Evolutionary conservation across 2,113 vertebrate genomes (phyloP).

Genomic region (Ochotona princeps): DNA sequence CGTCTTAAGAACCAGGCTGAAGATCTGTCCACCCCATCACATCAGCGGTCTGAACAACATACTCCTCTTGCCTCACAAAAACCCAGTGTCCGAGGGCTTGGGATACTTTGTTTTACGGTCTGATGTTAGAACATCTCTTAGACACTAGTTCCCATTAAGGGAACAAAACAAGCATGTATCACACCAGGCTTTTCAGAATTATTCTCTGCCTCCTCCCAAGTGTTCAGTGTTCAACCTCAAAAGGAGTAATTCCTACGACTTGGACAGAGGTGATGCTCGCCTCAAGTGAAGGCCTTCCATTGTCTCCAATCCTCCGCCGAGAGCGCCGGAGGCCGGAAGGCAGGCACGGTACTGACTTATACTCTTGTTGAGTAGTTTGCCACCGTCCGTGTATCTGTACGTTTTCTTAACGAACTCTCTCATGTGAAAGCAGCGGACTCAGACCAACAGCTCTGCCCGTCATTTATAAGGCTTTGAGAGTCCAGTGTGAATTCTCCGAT

Average conservation of each 20-base stretch:
- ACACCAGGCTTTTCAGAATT: background rate
- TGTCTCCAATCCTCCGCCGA: background rate
- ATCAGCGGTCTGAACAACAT: background rate
- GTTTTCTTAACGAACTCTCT: background rate
- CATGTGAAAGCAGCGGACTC: slow-evolving; percentile 14
- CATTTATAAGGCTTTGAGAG: slow-evolving; percentile 24
- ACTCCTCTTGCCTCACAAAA: background rate
- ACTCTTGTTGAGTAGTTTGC: too few relatives aligned
- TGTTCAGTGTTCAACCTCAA: background rate
- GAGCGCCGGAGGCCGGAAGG: background rate
- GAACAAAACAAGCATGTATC: background rate
- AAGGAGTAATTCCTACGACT: background rate
- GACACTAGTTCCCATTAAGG: background rate
- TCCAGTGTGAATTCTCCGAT: background rate
- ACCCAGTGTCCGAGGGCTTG: background rate
- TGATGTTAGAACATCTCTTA: background rate
- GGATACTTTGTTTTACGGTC: background rate
- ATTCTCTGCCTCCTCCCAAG: background rate
- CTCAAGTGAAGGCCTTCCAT: background rate
- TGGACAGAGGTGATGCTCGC: background rate
- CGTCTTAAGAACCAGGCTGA: too few relatives aligned
- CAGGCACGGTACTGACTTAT: background rate
- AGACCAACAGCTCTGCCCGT: background rate
- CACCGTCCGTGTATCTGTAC: background rate
- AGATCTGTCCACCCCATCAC: background rate